These are phyloP conservation scores for Toxotes jaculatrix DNA, from an alignment of 2,113 vertebrate species.

Conservation along the genomic window DNA sequence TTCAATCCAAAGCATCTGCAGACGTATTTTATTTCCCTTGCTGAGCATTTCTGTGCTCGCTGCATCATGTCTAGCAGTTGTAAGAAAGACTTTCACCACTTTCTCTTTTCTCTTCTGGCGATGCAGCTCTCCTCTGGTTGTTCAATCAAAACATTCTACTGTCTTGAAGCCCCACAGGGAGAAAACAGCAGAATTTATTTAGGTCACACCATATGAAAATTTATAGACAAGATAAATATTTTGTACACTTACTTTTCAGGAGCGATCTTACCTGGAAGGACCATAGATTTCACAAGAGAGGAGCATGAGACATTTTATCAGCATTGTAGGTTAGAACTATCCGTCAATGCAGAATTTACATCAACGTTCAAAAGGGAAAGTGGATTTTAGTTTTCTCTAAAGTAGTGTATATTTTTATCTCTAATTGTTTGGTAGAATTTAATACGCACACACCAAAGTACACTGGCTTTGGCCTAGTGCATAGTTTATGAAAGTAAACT, in stretches of 20 bases:
- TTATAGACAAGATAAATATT: slow-evolving; percentile 22
- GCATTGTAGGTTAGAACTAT: background rate
- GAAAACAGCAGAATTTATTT: slow-evolving; percentile 31
- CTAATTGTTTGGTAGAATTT: background rate
- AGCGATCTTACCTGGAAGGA: slow-evolving; percentile 5
- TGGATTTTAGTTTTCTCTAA: background rate
- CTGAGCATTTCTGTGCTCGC: slow-evolving; percentile 6
- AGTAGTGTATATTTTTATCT: background rate
- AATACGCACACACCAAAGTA: background rate
- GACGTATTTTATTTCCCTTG: slow-evolving; percentile 3
- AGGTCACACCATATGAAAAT: slow-evolving; percentile 26
- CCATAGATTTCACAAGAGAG: slow-evolving; percentile 13
- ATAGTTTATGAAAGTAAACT: slow-evolving; percentile 23
- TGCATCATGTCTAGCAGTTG: background rate
- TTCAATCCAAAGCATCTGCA: slow-evolving; percentile 22
- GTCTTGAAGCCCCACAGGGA: background rate
- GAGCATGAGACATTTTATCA: background rate
- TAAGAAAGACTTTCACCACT: background rate
- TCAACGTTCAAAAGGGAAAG: background rate
- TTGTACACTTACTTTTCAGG: background rate
- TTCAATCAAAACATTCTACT: slow-evolving; percentile 32
- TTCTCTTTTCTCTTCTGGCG: background rate
- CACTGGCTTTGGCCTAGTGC: slow-evolving; percentile 1
- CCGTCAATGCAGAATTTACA: background rate
- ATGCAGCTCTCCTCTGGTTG: slow-evolving; percentile 1